These are phyloP conservation scores for Stratiomys singularior DNA, from an alignment of 2,888 invertebrate species.

Conservation along the genomic window DNA sequence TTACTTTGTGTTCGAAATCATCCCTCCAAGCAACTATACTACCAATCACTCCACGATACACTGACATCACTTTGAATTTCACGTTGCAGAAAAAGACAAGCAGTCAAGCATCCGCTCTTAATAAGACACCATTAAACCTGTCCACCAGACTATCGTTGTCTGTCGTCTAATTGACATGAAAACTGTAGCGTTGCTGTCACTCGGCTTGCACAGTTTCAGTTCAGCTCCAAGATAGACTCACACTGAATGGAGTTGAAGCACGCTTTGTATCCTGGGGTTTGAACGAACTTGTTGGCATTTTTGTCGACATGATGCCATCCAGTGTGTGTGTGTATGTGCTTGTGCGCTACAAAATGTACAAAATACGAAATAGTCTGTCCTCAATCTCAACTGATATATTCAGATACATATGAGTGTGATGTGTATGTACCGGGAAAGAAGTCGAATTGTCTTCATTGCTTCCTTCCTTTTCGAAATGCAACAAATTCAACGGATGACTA, in stretches of 20 bases:
- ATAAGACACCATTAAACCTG: conserved; percentile 38
- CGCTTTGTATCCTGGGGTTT: background rate
- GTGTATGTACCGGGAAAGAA: no score
- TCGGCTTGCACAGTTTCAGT: background rate
- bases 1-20: no score
- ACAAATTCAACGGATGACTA: background rate
- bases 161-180: conserved; percentile 44
- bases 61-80: background rate
- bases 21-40: background rate
- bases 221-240: no score
- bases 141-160: conserved; percentile 30
- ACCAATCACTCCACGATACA: background rate
- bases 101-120: conserved; percentile 23
- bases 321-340: background rate
- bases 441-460: background rate
- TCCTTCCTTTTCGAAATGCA: background rate
- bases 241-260: no score
- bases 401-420: no score
- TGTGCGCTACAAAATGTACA: background rate
- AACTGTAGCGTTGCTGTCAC: conserved; percentile 36
- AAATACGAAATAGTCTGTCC: background rate
- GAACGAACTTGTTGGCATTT: conserved; percentile 13
- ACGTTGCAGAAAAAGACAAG: conserved; percentile 3
- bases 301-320: conserved; percentile 19
- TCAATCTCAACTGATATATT: background rate